Evolutionary conservation across 2,113 vertebrate species (phyloP), one percentile per base, ranked within the genome.

Genomic region (Nibea albiflora): DNA sequence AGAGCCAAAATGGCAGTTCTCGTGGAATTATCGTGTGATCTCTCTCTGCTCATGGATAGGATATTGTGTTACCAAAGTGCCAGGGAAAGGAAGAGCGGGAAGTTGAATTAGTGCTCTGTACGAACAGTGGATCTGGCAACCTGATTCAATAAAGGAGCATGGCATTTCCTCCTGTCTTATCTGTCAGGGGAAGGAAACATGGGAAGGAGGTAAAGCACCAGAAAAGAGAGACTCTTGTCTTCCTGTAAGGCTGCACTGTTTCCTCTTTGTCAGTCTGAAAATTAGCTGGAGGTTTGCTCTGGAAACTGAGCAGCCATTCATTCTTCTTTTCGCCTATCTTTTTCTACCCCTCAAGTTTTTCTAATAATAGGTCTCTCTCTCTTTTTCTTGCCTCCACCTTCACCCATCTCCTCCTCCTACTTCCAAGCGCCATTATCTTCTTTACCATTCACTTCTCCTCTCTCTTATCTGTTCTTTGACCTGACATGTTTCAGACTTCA

Each of bases 131-230:
- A 81, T 75, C 76, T 74, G 74, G 71, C 26, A 74, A 80, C 83
- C 57, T 78, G 82, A 89, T 84, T 88, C 47, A 85, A 81, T 86
- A 47, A 86, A 74, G 78, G 57, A 83, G 50, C n/a, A 19, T 26
- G 68, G 84, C 78, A 80, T 85, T 90, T 90, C 89, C 81, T 84
- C 57, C 73, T 7, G 60, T 73, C 77, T 89, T 78, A 84, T 92
- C 90, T 46, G 80, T 70, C 4, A 11, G 81, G 31, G 39, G 63
- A 78, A 66, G 60, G 81, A 73, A 82, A 80, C 47, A 73, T 80
- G 20, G 20, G 68, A 71, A 31, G 73, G 74, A 85, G 70, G 74
- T 60, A 70, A 81, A 65, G 76, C 19, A 56, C 35, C 11, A 53
- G 14, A 72, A 73, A 75, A 61, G 16, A 84, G 82, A 65, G 22